A percentile compares a stretch with the other conserved stretches of the same genome.
phyloP scores from a whole-genome alignment of 2,888 invertebrate genomes.

The Nysson spinosus region DNA sequence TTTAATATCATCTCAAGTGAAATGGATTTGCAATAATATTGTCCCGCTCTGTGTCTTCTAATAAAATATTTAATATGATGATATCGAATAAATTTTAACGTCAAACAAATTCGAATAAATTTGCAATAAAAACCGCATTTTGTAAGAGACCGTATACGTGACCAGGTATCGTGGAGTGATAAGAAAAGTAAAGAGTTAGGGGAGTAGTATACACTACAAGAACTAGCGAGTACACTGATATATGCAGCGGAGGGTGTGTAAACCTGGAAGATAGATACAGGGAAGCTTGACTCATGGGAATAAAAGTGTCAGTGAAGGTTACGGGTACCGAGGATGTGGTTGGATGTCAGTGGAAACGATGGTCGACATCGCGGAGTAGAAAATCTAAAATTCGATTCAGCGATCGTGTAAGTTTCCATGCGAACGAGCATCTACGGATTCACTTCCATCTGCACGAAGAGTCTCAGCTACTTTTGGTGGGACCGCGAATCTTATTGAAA shows the following conservation, averaged over 20 bases:
- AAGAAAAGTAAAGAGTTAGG: no score
- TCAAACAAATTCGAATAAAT: no score
- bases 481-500: constrained; percentile 60
- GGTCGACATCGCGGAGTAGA: constrained; percentile 31
- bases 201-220: no score
- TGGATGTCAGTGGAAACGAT: constrained; percentile 11
- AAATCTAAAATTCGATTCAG: constrained; percentile 52
- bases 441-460: constrained; percentile 18
- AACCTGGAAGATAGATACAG: constrained; percentile 17
- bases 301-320: constrained; percentile 33
- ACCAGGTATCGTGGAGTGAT: no score
- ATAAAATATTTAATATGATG: no score
- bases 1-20: no score
- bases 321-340: constrained; percentile 22
- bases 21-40: no score
- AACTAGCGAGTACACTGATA: constrained; percentile 10
- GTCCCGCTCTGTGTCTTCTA: no score
- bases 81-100: no score
- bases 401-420: constrained; percentile 53
- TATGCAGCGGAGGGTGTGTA: constrained; percentile 11
- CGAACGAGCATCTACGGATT: constrained; percentile 38
- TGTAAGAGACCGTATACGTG: no score
- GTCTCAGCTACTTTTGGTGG: constrained; percentile 30
- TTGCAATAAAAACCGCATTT: no score
- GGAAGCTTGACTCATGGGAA: constrained; percentile 20